Conservation (phyloP, 2,113 vertebrate species). For the Pogona vitticeps region DNA sequence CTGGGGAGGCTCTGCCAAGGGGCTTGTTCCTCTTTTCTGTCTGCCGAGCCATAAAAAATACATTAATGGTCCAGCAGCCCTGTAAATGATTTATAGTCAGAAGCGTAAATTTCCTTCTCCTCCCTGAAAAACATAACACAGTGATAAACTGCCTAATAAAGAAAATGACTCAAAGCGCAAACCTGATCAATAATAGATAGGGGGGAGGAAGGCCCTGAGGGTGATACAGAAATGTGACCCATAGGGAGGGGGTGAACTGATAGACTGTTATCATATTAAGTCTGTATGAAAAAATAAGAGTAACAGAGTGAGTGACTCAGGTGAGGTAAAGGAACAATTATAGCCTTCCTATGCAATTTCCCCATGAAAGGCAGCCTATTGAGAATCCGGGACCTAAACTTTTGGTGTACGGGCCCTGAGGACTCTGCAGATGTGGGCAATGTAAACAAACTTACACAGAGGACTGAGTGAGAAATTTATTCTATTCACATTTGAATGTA, state of each 20-base stretch:
- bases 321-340: background rate
- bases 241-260: slow-evolving; percentile 4
- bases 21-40: slow-evolving; percentile 64
- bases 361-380: background rate
- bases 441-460: too few species aligned
- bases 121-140: slow-evolving; percentile 24
- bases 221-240: slow-evolving; percentile 23
- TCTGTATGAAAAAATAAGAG: background rate
- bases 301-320: accelerated
- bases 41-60: slow-evolving; percentile 70
- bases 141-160: slow-evolving; percentile 63
- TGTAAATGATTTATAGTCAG: slow-evolving; percentile 68
- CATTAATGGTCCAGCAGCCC: slow-evolving; percentile 55
- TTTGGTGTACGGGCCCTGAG: background rate
- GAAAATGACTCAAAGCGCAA: slow-evolving; percentile 55
- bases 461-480: background rate
- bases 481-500: background rate
- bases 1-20: slow-evolving; percentile 36
- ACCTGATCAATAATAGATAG: slow-evolving; percentile 44
- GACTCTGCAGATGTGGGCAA: background rate
- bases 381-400: background rate
- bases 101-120: slow-evolving; percentile 57
- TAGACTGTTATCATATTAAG: background rate
- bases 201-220: slow-evolving; percentile 34
- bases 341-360: background rate